Conservation (phyloP, 2,113 vertebrate species). For the Camelus bactrianus region DNA sequence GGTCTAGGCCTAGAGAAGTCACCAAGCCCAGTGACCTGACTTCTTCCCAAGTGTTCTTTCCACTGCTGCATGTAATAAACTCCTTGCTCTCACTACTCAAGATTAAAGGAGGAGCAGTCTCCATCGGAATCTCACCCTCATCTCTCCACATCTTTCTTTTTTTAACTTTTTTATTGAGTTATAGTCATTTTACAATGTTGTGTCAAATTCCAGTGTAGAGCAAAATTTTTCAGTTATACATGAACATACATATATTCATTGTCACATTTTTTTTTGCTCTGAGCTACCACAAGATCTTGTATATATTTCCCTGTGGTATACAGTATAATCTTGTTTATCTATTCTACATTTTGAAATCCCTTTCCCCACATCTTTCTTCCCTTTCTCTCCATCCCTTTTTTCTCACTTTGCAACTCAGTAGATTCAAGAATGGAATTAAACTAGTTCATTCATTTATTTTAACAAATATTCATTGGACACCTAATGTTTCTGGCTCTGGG, state of each 20-base stretch:
- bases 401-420: not conserved
- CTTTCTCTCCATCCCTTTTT: not conserved
- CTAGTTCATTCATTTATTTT: constrained; percentile 19
- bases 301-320: too few species aligned
- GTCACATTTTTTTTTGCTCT: too few species aligned
- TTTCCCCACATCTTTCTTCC: not conserved
- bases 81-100: not conserved
- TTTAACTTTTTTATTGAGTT: too few species aligned
- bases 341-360: too few species aligned
- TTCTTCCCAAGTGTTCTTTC: not conserved
- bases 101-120: not conserved
- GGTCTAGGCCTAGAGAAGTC: not conserved
- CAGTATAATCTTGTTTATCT: too few species aligned
- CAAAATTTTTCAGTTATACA: too few species aligned
- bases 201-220: too few species aligned
- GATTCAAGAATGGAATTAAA: not conserved
- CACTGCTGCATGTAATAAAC: not conserved
- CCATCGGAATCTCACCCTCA: not conserved
- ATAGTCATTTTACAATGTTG: too few species aligned
- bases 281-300: too few species aligned
- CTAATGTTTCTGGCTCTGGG: not conserved
- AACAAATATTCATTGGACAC: not conserved
- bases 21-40: not conserved
- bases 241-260: too few species aligned
- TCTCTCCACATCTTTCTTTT: not conserved